Conservation (phyloP, 2,888 invertebrate species). For the Zele albiditarsus region DNA sequence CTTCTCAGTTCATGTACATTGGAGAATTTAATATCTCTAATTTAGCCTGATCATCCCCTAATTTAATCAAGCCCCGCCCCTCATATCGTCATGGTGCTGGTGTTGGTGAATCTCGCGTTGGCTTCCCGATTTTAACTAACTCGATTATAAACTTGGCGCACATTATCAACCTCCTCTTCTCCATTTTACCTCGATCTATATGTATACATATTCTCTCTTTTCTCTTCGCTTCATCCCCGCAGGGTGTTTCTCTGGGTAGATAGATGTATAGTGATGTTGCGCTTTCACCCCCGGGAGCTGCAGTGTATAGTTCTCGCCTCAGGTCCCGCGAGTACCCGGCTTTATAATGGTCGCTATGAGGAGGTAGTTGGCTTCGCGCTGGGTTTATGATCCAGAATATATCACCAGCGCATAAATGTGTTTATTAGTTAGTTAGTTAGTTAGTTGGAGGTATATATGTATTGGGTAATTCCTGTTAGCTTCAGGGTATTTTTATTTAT, state of each 20-base stretch:
- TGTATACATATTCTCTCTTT: background rate
- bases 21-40: slow-evolving; percentile 71
- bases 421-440: background rate
- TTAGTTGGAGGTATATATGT: too few species aligned
- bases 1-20: background rate
- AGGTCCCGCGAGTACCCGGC: slow-evolving; percentile 11
- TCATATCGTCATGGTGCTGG: background rate
- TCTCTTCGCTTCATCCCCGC: background rate
- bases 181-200: background rate
- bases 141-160: slow-evolving; percentile 48
- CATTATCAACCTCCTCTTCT: slow-evolving; percentile 38
- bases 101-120: background rate
- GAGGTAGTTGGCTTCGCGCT: slow-evolving; percentile 46
- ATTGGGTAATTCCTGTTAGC: too few species aligned
- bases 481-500: background rate
- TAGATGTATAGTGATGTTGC: too few species aligned
- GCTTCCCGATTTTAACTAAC: slow-evolving; percentile 46
- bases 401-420: background rate
- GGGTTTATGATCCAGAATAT: slow-evolving; percentile 6
- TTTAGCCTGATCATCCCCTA: slow-evolving; percentile 69
- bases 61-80: slow-evolving; percentile 64
- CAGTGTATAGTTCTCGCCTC: background rate
- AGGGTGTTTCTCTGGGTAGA: too few species aligned
- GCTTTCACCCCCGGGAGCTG: too few species aligned
- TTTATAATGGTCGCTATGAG: slow-evolving; percentile 64